Conservation (phyloP, 2,113 vertebrate genomes). For the Nipponia nippon region DNA sequence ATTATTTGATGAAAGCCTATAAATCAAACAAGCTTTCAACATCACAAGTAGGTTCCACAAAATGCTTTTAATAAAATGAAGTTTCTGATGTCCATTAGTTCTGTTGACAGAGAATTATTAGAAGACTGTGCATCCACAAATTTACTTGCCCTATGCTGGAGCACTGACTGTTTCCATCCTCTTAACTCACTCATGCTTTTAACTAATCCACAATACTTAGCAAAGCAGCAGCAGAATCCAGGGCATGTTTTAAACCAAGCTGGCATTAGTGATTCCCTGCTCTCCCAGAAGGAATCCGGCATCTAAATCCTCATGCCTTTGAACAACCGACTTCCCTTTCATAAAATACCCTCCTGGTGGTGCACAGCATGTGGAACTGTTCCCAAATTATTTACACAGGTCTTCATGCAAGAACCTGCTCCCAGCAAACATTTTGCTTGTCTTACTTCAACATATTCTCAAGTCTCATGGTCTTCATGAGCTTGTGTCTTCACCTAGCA, state of each 20-base stretch:
- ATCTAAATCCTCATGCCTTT: background rate
- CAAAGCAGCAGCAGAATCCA: background rate
- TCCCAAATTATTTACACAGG: background rate
- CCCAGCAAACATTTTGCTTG: background rate
- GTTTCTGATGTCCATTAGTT: background rate
- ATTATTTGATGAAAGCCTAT: background rate
- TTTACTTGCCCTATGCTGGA: background rate
- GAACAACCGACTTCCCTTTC: background rate
- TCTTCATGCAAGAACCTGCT: background rate
- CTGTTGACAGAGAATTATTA: background rate
- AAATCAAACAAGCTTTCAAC: background rate
- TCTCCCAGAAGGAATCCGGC: background rate
- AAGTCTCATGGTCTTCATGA: background rate
- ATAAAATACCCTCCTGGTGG: background rate
- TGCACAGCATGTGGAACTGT: background rate
- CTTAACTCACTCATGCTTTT: constrained; percentile 16
- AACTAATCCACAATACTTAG: background rate
- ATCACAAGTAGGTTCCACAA: background rate
- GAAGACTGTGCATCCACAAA: background rate
- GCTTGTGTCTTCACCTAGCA: background rate
- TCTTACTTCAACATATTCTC: background rate
- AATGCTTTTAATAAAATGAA: constrained; percentile 31
- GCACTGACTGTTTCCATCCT: background rate
- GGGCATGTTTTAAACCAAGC: background rate
- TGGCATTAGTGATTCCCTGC: background rate